Conservation (phyloP, 2,888 invertebrate genomes). For the Pemphredon lugubris region DNA sequence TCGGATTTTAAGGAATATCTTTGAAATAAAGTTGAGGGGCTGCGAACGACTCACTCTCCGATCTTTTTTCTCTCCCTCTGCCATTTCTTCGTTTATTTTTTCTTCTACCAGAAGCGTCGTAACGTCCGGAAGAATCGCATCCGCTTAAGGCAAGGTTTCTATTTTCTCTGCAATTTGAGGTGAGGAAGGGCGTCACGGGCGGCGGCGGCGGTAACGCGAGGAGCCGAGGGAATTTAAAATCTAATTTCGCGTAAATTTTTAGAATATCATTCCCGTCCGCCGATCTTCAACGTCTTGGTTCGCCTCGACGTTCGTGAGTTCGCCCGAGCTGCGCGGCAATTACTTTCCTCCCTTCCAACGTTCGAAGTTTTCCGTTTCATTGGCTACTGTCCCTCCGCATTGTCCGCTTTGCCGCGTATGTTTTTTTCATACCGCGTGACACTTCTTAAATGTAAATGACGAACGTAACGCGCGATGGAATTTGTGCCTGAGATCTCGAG, state of each 20-base stretch:
- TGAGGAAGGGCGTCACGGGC: constrained; percentile 13
- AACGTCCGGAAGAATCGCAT: constrained; percentile 62
- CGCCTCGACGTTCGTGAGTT: constrained; percentile 59
- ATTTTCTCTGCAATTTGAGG: constrained; percentile 61
- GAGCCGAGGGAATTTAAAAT: constrained; percentile 71
- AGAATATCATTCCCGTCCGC: constrained; percentile 49
- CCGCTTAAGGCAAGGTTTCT: constrained; percentile 61
- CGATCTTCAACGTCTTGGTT: constrained; percentile 25
- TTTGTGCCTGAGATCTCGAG: not conserved
- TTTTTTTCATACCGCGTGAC: constrained; percentile 2
- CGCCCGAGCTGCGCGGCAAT: constrained; percentile 57
- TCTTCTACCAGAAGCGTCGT: constrained; percentile 20
- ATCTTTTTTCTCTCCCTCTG: constrained; percentile 9
- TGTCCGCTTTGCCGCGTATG: not conserved
- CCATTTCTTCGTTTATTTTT: constrained; percentile 1
- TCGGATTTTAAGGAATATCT: constrained; percentile 44
- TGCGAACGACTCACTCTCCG: constrained; percentile 31
- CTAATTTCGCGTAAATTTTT: constrained; percentile 74
- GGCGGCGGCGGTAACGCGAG: constrained; percentile 19
- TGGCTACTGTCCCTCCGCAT: not conserved
- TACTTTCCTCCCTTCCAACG: constrained; percentile 31
- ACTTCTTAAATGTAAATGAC: constrained; percentile 30
- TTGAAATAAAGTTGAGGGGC: constrained; percentile 51
- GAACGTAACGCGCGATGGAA: not conserved
- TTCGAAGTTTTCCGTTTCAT: constrained; percentile 3